Evolutionary conservation across 2,113 vertebrate species (phyloP).

Genomic region (Gnathonemus longibarbis): DNA sequence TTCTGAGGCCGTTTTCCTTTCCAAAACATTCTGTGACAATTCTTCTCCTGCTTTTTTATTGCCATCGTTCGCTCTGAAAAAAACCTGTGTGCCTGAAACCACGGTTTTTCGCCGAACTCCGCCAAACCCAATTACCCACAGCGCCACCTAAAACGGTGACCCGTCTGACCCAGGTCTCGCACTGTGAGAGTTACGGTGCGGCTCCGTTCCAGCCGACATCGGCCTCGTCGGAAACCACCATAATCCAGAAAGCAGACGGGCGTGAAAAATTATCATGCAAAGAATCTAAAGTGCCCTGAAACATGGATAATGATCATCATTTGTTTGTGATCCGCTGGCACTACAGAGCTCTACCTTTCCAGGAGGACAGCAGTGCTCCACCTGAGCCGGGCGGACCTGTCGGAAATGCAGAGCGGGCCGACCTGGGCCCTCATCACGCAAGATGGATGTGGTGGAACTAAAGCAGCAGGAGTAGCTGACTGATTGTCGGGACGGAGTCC

Average conservation of each 20-base stretch:
- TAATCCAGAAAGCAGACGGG: not conserved
- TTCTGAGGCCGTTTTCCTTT: not conserved
- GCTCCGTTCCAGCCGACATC: not conserved
- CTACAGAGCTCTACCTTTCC: not conserved
- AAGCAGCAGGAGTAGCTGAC: constrained; percentile 9
- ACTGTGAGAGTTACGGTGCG: not conserved
- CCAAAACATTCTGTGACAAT: not conserved
- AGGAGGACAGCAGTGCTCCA: not conserved
- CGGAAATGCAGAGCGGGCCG: not conserved
- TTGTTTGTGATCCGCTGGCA: not conserved
- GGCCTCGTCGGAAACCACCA: not conserved
- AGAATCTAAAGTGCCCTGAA: not conserved
- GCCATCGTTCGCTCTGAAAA: not conserved
- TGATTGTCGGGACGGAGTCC: constrained; percentile 7
- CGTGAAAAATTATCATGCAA: not conserved
- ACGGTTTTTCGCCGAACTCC: not conserved
- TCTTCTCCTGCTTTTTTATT: not conserved
- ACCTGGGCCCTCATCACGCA: not conserved
- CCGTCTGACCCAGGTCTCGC: not conserved
- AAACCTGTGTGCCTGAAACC: not conserved
- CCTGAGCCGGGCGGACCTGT: not conserved
- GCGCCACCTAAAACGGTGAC: not conserved
- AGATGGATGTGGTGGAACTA: constrained; percentile 17
- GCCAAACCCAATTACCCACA: not conserved
- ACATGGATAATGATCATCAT: not conserved